Percentiles rank a stretch among this genome's conserved stretches.
Conservation (phyloP, 1,140 invertebrate species). For the Scaptomyza pallida region DNA sequence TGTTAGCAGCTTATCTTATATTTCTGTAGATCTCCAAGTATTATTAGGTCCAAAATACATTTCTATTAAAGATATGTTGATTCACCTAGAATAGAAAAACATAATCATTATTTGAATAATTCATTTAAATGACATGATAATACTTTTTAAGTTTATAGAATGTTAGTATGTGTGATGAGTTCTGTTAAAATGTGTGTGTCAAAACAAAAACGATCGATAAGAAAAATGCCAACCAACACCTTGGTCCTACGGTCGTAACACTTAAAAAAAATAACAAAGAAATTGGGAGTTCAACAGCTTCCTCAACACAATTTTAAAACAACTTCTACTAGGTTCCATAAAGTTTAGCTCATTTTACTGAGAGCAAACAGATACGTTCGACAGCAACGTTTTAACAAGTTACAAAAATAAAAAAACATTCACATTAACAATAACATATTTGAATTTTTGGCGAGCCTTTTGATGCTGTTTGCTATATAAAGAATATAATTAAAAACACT, state of each 20-base stretch:
- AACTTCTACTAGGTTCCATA: too few relatives aligned
- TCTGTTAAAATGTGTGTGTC: neutral
- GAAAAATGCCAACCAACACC: neutral
- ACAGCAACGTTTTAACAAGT: too few relatives aligned
- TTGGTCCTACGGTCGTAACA: neutral
- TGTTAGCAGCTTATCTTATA: slow-evolving; percentile 67
- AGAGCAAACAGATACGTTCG: too few relatives aligned
- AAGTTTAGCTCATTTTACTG: too few relatives aligned
- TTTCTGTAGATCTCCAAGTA: slow-evolving; percentile 72
- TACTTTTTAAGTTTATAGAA: neutral
- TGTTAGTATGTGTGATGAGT: neutral
- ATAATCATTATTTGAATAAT: slow-evolving; percentile 17
- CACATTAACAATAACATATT: too few relatives aligned
- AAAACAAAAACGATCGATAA: neutral
- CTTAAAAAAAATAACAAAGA: too few relatives aligned
- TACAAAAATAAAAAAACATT: too few relatives aligned
- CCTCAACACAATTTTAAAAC: too few relatives aligned
- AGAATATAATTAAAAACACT: too few relatives aligned
- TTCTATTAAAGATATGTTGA: slow-evolving; percentile 77
- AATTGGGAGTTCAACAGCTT: too few relatives aligned
- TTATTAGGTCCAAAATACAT: slow-evolving; percentile 66
- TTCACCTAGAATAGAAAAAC: slow-evolving; percentile 64
- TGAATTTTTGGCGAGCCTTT: too few relatives aligned
- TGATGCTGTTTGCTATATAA: too few relatives aligned
- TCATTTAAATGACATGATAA: neutral